Conservation (phyloP, 1,140 invertebrate genomes). For the Thaumatotibia leucotreta region DNA sequence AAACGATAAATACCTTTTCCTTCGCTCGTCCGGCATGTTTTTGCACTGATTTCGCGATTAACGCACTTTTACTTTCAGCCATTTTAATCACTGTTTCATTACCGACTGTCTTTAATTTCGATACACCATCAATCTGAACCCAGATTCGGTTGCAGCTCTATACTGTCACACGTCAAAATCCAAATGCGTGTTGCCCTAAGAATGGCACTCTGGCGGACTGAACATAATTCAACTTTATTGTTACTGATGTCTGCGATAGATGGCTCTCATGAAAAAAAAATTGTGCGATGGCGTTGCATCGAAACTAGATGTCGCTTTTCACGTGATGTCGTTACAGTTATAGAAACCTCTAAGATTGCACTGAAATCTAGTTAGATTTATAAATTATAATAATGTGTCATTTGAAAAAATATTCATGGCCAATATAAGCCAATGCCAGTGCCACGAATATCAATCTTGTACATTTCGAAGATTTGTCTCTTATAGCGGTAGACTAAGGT, state of each 20-base stretch:
- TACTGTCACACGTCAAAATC: constrained; percentile 71
- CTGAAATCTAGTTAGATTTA: too few species aligned
- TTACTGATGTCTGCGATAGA: background rate
- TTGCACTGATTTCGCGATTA: constrained; percentile 93
- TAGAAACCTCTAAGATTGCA: constrained; percentile 31
- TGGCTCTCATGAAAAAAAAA: too few species aligned
- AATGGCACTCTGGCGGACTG: constrained; percentile 29
- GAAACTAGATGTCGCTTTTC: background rate
- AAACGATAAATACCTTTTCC: constrained; percentile 87
- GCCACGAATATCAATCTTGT: too few species aligned
- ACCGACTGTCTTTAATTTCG: constrained; percentile 66
- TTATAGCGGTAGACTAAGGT: too few species aligned
- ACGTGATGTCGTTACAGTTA: constrained; percentile 10
- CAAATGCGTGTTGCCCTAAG: constrained; percentile 48
- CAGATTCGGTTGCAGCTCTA: constrained; percentile 58
- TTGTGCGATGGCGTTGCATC: constrained; percentile 18
- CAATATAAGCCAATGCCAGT: too few species aligned
- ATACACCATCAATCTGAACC: constrained; percentile 70
- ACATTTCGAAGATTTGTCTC: too few species aligned
- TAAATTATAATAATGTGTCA: too few species aligned
- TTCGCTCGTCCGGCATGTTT: constrained; percentile 95
- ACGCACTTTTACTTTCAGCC: constrained; percentile 93
- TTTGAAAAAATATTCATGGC: too few species aligned
- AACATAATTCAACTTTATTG: constrained; percentile 5
- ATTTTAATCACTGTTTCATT: constrained; percentile 80